Evolutionary conservation across 2,797 vertebrate genomes (phyloP).

Genomic region (Pseudopleuronectes americanus): DNA sequence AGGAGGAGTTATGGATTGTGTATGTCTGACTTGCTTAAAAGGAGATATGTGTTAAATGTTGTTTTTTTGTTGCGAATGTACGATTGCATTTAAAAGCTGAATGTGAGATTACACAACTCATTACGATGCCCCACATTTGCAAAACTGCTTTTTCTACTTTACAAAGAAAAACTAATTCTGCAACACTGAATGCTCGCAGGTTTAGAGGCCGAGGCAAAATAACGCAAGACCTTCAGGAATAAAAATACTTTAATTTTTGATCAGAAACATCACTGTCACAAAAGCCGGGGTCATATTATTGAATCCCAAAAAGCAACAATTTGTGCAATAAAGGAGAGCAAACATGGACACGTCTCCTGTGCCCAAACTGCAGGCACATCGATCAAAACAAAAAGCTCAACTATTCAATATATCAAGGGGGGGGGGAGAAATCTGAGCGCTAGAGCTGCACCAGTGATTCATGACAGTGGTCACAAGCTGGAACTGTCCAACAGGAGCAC

Average conservation of each 20-base stretch:
- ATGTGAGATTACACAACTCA: too few species aligned
- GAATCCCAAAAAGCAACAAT: constrained; percentile 9
- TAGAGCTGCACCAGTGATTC: constrained; percentile 36
- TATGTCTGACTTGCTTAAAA: not conserved
- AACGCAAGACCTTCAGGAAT: not conserved
- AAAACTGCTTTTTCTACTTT: too few species aligned
- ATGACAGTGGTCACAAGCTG: constrained; percentile 31
- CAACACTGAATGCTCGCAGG: not conserved
- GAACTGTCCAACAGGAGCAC: constrained; percentile 12
- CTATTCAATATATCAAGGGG: constrained; percentile 30
- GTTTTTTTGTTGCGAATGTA: not conserved
- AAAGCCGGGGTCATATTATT: not conserved
- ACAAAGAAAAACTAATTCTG: not conserved
- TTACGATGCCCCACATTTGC: too few species aligned
- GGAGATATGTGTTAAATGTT: not conserved
- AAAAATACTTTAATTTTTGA: not conserved
- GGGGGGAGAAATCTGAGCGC: constrained; percentile 8
- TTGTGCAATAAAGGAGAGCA: not conserved
- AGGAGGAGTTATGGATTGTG: not conserved
- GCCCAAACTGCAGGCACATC: constrained; percentile 8
- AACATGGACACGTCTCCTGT: constrained; percentile 4
- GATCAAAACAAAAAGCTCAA: constrained; percentile 35
- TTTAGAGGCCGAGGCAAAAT: not conserved
- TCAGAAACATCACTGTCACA: too few species aligned
- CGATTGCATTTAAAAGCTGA: too few species aligned